Percentiles rank a stretch among this genome's conserved stretches.
These are phyloP conservation scores for Cataglyphis cursor DNA, from an alignment of 2,888 invertebrate genomes.

Conservation along the genomic window DNA sequence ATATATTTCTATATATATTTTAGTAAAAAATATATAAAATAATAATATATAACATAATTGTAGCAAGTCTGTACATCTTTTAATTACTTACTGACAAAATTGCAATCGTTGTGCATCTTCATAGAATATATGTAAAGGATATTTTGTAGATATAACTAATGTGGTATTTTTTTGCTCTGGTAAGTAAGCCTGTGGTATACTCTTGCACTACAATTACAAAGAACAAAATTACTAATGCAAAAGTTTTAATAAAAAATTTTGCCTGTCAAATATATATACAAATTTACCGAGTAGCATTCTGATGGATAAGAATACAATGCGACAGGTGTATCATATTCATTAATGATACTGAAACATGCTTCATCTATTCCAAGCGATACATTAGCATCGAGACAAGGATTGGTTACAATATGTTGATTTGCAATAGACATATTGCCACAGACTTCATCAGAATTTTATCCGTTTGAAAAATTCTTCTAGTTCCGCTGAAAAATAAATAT, in stretches of 20 bases:
- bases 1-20: conserved; percentile 34
- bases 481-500: conserved; percentile 22
- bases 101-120: conserved; percentile 41
- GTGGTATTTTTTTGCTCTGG: conserved; percentile 75
- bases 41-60: neutral
- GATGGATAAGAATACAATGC: conserved; percentile 76
- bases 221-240: neutral
- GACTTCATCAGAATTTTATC: neutral
- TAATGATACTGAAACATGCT: conserved; percentile 82
- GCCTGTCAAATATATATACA: conserved; percentile 49
- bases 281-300: conserved; percentile 80
- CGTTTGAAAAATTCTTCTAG: neutral
- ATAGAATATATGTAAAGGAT: conserved; percentile 81
- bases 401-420: neutral
- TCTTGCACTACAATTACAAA: conserved; percentile 81
- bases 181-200: conserved; percentile 73
- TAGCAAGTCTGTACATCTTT: neutral
- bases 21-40: conserved; percentile 3
- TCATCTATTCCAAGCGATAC: conserved; percentile 81
- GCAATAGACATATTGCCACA: conserved; percentile 15
- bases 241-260: conserved; percentile 21
- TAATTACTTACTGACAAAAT: conserved; percentile 81
- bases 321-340: conserved; percentile 70
- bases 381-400: conserved; percentile 73
- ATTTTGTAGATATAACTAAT: conserved; percentile 80